Evolutionary conservation across 2,888 invertebrate species (phyloP), one percentile per base, ranked within the genome.

Genomic region (Sarcophaga caerulescens): DNA sequence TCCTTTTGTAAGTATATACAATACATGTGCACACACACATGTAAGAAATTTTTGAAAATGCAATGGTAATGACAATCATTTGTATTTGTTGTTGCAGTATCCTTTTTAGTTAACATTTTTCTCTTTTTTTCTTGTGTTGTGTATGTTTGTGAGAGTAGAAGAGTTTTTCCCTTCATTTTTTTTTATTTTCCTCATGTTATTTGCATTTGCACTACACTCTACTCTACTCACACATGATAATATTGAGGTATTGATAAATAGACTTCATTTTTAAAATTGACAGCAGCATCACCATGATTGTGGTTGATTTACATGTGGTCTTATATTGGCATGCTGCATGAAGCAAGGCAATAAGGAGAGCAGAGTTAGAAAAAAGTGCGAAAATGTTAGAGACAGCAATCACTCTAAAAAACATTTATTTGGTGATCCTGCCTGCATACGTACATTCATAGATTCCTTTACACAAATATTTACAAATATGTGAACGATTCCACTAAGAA

Each of bases 241-340:
- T 65, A 82, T 82, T 77, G 65, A 70, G 75, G 71, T 70, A 85
- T 82, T 85, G 85, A 85, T 82, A 75, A 82, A 85, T 82, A 70
- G 45, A 82, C 85, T 79, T 79, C 79, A 82, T 75, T 79, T 60
- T 5, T 10, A 59, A 77, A 71, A 79, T 75, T 85, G 81, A 85
- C 79, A 66, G 68, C 66, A 52, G 52, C 44, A 75, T 68, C 81
- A 85, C 66, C 75, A 69, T 52, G 82, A 82, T 85, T 85, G 81
- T 68, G 82, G 85, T 70, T 82, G 68, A 57, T 79, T 71, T 65
- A 52, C 47, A 59, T 23, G 23, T 19, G 60, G 60, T 25, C 19
- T 47, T 2, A 2, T 21, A 47, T 14, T 12, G 62, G 35, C 14
- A 65, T 35, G 17, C n/a, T n/a, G n/a, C n/a, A n/a, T n/a, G n/a